A percentile compares a stretch with the other conserved stretches of the same genome.
These are phyloP conservation scores for Xestia c-nigrum DNA, from an alignment of 2,888 invertebrate genomes.

Conservation along the genomic window DNA sequence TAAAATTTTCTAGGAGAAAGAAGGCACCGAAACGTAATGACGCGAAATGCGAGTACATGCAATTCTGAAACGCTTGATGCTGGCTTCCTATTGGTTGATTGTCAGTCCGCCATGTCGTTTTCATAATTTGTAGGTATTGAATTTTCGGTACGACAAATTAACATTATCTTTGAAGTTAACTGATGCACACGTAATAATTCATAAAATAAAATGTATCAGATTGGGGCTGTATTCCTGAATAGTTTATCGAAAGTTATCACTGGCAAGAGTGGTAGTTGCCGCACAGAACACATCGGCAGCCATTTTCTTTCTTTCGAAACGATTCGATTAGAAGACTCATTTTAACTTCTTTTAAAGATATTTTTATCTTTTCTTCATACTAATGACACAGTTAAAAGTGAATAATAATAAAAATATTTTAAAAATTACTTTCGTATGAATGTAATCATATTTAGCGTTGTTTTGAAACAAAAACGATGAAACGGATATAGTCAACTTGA, in stretches of 20 bases:
- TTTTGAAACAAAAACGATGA: neutral
- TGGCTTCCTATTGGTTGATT: slow-evolving; percentile 93
- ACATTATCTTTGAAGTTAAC: slow-evolving; percentile 37
- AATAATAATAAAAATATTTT: neutral
- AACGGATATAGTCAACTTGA: slow-evolving; percentile 45
- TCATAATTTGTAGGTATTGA: slow-evolving; percentile 82
- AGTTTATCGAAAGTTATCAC: slow-evolving; percentile 65
- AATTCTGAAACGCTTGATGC: slow-evolving; percentile 92
- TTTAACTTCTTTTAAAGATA: slow-evolving; percentile 33
- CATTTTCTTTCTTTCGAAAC: slow-evolving; percentile 75
- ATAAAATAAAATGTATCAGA: slow-evolving; percentile 43
- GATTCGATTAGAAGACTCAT: slow-evolving; percentile 56
- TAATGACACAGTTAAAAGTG: fast-evolving
- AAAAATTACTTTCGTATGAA: neutral
- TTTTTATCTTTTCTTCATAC: neutral
- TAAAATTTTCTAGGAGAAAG: slow-evolving; percentile 85
- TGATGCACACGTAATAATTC: slow-evolving; percentile 57
- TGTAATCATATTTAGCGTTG: neutral
- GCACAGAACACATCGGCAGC: slow-evolving; percentile 72
- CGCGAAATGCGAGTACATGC: slow-evolving; percentile 94
- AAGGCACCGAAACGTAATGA: slow-evolving; percentile 92
- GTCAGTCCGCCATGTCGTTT: slow-evolving; percentile 92
- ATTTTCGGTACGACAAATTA: slow-evolving; percentile 68
- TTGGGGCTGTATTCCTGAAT: slow-evolving; percentile 40
- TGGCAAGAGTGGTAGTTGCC: slow-evolving; percentile 64